Evolutionary conservation across 2,113 vertebrate species (phyloP), one percentile per base, ranked within the genome.

Genomic region (Paradisaea rubra): DNA sequence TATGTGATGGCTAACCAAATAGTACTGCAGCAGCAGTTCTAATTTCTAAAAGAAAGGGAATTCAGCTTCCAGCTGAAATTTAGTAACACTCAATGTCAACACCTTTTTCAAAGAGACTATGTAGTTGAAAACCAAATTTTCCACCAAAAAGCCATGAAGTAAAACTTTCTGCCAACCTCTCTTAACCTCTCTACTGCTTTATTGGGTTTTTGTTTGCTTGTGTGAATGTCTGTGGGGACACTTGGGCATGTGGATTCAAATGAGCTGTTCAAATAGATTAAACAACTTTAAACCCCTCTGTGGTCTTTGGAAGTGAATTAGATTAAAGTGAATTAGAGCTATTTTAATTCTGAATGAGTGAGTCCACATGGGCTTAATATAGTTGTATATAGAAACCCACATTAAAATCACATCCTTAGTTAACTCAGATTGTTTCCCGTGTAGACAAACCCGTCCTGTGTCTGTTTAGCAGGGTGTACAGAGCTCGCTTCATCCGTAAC

Each of bases 241-340:
- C 91, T 86, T 5, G 49, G 61, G 69, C 92, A 89, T 84, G 93
- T 79, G 91, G 86, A 91, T 93, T 95, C 94, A 93, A 94, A 93
- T 92, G 92, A 96, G 80, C 94, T 94, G 94, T 93, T 97, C 91
- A 96, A 93, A 92, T 81, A 96, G 89, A 93, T 96, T 92, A 94
- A 93, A 92, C 86, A 95, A 89, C 88, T 94, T 94, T 87, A 96
- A 96, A 93, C 83, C 89, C 91, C 95, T 93, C 91, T 91, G 95
- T 93, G 95, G 92, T 93, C 91, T 94, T 96, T 93, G 93, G 92
- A 94, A 96, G 86, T 86, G 91, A 96, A 95, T 96, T 96, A 93
- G 94, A 94, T 96, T 95, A 97, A 97, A 95, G 92, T 91, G 94
- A 95, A 94, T 97, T 97, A 96, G 86, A 69, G 91, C 81, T 85